Base-by-base conservation (phyloP, 2,113 vertebrate genomes). In the Alligator mississippiensis region DNA sequence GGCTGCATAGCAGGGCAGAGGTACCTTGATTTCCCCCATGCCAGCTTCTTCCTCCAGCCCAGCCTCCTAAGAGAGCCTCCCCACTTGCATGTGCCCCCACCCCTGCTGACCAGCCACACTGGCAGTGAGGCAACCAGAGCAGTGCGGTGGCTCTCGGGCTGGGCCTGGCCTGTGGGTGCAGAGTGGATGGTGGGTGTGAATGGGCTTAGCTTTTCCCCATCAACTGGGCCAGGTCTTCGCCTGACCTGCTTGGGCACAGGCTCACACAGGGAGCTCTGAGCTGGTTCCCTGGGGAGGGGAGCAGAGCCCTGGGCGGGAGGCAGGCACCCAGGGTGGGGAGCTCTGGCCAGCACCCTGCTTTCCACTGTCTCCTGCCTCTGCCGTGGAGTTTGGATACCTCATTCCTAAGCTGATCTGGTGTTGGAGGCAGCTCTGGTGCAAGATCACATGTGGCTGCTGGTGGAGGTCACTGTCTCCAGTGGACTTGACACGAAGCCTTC, bases 101-200 rank as follows among this genome's bases (percentile, higher is more conserved):
- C 47, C 47, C 47, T 47, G 47, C 47, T 9, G 47, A 47, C 47
- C 47, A 47, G 47, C 47, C 47, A 47, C 7, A 9, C 8, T 47
- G 47, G 17, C 68, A 70, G 68, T 22, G 68, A 38, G 68, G 47
- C 47, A 47, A 47, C 47, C 47, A 47, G 47, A 47, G 47, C 7
- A 47, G 7, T 47, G 47, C 19, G 11, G 19, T 21, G 68, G 13
- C 11, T 3, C 30, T 19, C 30, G 47, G 47, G 47, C 3, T n/a
- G 30, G 30, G 66, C 28, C 21, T 2, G 5, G 5, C n/a, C 5
- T 2, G 27, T 34, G 3, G 9, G 10, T 11, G n/a, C n/a, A 18
- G n/a, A 21, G 66, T 18, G 11, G 66, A 47, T 47, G 47, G 14
- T n/a, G 66, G n/a, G 34, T 9, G 3, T 70, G 16, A 18, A n/a